phyloP scores from a whole-genome alignment of 2,888 invertebrate genomes.

The Masnerella sp. region DNA sequence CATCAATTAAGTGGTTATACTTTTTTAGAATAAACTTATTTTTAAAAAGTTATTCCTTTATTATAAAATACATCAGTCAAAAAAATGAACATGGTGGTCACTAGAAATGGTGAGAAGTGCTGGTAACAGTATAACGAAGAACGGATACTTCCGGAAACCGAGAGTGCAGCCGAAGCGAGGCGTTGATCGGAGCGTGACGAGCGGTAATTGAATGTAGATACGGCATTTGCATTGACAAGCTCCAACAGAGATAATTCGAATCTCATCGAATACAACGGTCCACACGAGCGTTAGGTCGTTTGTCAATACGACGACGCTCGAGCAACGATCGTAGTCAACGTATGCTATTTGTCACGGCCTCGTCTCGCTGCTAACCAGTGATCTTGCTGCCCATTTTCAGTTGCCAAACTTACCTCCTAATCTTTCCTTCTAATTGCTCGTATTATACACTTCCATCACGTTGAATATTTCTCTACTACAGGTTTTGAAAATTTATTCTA shows the following conservation, averaged over 20 bases:
- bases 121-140: slow-evolving; percentile 49
- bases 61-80: too few relatives aligned
- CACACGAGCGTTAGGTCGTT: slow-evolving; percentile 75
- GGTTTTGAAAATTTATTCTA: too few relatives aligned
- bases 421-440: slow-evolving; percentile 47
- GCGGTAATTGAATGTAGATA: slow-evolving; percentile 77
- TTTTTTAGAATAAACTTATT: too few relatives aligned
- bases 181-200: slow-evolving; percentile 76
- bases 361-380: slow-evolving; percentile 60
- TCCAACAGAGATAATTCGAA: slow-evolving; percentile 77
- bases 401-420: slow-evolving; percentile 44
- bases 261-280: slow-evolving; percentile 75
- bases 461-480: not conserved
- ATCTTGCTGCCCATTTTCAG: slow-evolving; percentile 44
- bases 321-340: slow-evolving; percentile 65
- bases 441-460: slow-evolving; percentile 24
- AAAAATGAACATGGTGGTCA: too few relatives aligned
- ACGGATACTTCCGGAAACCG: slow-evolving; percentile 57
- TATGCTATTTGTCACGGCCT: slow-evolving; percentile 70
- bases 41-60: too few relatives aligned
- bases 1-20: too few relatives aligned
- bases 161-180: slow-evolving; percentile 51
- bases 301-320: slow-evolving; percentile 78
- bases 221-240: slow-evolving; percentile 77
- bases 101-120: slow-evolving; percentile 8